A percentile compares a stretch with the other conserved stretches of the same genome.
Conservation (phyloP, 2,888 invertebrate species). For the Synanthedon formicaeformis region DNA sequence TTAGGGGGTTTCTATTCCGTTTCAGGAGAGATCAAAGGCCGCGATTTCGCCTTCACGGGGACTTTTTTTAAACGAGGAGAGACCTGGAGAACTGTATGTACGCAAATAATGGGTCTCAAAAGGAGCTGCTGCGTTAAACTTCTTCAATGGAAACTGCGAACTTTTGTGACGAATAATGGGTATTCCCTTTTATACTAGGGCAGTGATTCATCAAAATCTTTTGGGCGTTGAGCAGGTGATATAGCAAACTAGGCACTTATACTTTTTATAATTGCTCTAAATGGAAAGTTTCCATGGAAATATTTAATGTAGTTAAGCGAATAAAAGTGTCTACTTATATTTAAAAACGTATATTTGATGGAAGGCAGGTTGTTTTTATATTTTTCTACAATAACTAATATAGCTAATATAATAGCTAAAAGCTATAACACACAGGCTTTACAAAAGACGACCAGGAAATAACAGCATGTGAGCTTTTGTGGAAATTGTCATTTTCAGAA, state of each 20-base stretch:
- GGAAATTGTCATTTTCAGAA: too few species aligned
- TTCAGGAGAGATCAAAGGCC: slow-evolving; percentile 25
- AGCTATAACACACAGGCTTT: too few species aligned
- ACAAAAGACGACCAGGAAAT: too few species aligned
- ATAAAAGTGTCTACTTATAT: too few species aligned
- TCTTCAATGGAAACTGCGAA: neutral
- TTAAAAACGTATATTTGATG: too few species aligned
- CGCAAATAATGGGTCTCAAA: slow-evolving; percentile 18
- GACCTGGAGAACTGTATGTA: slow-evolving; percentile 17
- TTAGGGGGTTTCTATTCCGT: slow-evolving; percentile 14
- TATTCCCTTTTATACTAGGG: neutral
- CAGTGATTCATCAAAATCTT: neutral
- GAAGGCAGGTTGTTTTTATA: too few species aligned
- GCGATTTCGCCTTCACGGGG: slow-evolving; percentile 9
- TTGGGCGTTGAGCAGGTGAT: neutral
- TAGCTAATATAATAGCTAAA: too few species aligned
- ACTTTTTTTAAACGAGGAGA: slow-evolving; percentile 21
- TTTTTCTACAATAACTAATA: too few species aligned
- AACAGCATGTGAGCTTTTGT: too few species aligned
- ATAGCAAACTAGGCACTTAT: neutral
- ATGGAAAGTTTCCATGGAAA: too few species aligned
- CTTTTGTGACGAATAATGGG: neutral
- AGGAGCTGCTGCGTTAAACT: slow-evolving; percentile 5
- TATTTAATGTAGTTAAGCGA: too few species aligned
- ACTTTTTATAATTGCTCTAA: too few species aligned